Conservation (phyloP, 1,140 invertebrate species). For the Tetramorium alpestre region DNA sequence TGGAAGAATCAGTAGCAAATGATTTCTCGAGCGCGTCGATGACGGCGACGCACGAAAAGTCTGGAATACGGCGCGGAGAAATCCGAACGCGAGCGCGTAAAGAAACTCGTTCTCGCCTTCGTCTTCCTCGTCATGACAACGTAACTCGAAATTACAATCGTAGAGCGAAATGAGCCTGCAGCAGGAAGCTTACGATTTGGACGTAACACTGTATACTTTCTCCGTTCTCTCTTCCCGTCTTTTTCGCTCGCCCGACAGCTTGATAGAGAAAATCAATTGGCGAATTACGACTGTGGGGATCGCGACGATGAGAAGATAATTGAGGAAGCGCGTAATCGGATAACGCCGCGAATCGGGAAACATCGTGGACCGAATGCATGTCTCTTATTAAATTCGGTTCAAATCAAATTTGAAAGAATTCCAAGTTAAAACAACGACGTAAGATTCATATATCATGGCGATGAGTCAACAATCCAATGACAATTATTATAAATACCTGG, state of each 20-base stretch:
- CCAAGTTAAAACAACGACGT: background rate
- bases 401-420: background rate
- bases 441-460: background rate
- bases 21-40: slow-evolving; percentile 12
- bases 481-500: background rate
- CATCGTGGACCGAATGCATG: no score
- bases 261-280: slow-evolving; percentile 30
- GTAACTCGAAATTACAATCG: slow-evolving; percentile 53
- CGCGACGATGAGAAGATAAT: slow-evolving; percentile 11
- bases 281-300: background rate
- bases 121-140: slow-evolving; percentile 45
- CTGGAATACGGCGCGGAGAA: slow-evolving; percentile 41
- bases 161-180: slow-evolving; percentile 41
- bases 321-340: slow-evolving; percentile 12
- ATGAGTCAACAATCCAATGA: background rate
- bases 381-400: slow-evolving; percentile 1
- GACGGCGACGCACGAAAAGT: slow-evolving; percentile 24
- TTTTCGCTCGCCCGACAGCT: background rate
- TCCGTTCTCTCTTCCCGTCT: slow-evolving; percentile 30
- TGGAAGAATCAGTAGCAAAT: slow-evolving; percentile 14
- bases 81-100: slow-evolving; percentile 14
- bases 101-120: slow-evolving; percentile 42
- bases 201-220: slow-evolving; percentile 70
- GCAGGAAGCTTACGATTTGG: slow-evolving; percentile 48
- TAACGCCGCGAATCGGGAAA: background rate